Evolutionary conservation across 2,797 vertebrate species (phyloP).

Genomic region (Hafferia zeledoni): DNA sequence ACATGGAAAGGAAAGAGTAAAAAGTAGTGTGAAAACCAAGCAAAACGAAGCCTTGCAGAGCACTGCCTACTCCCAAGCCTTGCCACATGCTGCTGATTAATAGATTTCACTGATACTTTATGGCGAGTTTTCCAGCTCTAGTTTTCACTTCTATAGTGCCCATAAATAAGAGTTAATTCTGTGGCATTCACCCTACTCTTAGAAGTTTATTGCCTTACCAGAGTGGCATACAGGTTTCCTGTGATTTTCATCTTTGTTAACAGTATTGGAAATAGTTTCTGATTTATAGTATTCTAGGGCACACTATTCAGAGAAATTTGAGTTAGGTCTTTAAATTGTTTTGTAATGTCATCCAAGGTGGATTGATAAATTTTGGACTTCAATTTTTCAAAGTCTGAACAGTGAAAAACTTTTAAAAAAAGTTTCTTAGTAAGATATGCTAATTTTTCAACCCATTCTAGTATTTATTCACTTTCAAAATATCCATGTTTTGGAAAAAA

Average conservation of each 20-base stretch:
- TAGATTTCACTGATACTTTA: background rate
- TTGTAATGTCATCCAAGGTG: background rate
- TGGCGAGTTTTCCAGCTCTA: background rate
- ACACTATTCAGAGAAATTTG: background rate
- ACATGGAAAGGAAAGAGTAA: background rate
- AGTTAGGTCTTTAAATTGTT: background rate
- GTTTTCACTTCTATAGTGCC: background rate
- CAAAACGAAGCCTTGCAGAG: background rate
- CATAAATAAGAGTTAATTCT: background rate
- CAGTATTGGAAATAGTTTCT: background rate
- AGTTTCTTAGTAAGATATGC: background rate
- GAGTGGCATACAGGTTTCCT: background rate
- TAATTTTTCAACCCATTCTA: constrained; percentile 11
- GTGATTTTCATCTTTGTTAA: background rate
- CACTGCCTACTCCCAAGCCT: background rate
- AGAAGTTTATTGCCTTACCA: background rate
- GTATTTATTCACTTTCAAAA: constrained; percentile 25
- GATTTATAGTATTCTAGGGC: background rate
- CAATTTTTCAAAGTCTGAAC: background rate
- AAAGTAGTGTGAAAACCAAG: background rate
- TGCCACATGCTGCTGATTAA: background rate
- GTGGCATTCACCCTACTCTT: background rate
- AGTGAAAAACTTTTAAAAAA: background rate
- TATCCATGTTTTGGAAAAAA: constrained; percentile 27
- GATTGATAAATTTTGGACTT: background rate